Conservation (phyloP, 1,140 invertebrate genomes). For the Chionoecetes opilio region DNA sequence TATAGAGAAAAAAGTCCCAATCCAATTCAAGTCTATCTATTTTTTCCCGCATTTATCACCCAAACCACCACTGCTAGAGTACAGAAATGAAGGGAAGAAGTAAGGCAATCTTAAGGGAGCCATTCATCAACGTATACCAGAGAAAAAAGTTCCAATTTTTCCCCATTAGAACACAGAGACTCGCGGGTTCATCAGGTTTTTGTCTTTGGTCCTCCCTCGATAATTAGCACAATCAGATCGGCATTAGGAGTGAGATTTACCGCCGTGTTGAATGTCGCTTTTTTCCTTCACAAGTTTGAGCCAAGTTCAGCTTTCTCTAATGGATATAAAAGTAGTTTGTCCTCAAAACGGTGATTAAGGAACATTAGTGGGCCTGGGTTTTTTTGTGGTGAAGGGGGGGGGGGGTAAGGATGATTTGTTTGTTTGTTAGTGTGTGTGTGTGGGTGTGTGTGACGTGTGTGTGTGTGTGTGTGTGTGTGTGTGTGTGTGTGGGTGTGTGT, state of each 20-base stretch:
- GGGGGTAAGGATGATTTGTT: no score
- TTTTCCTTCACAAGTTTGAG: not conserved
- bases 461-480: no score
- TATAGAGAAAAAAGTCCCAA: no score
- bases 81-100: not conserved
- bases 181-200: not conserved
- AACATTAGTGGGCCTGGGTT: no score
- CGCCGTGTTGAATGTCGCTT: not conserved
- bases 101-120: not conserved
- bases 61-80: not conserved
- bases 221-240: slow-evolving; percentile 20
- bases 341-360: not conserved
- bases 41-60: slow-evolving; percentile 4
- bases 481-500: no score
- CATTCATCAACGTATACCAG: not conserved
- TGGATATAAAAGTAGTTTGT: slow-evolving; percentile 9
- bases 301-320: not conserved
- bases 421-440: no score
- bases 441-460: no score
- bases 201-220: not conserved
- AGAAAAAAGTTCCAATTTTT: not conserved
- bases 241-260: not conserved
- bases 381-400: no score
- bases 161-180: not conserved
- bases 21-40: no score